Percentiles rank a stretch among this genome's conserved stretches.
Evolutionary conservation across 2,888 invertebrate genomes (phyloP).

Genomic region (Drosophila neonasuta): DNA sequence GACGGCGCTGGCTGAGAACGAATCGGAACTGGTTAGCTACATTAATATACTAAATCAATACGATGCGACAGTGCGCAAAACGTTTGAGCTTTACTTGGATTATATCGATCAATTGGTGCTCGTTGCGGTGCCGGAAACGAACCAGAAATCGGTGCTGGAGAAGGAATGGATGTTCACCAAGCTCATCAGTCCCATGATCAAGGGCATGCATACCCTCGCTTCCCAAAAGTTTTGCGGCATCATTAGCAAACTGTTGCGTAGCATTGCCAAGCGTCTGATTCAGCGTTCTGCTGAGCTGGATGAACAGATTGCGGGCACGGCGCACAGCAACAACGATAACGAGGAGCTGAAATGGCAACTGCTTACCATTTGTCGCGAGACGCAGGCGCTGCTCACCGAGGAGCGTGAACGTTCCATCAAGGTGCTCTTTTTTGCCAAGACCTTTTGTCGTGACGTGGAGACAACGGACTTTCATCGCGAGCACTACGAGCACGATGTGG

Average conservation of each 20-base stretch:
- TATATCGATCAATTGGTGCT: constrained; percentile 93
- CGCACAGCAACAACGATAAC: constrained; percentile 71
- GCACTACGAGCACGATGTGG: constrained; percentile 81
- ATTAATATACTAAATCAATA: constrained; percentile 87
- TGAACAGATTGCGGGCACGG: constrained; percentile 77
- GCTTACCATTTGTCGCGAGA: constrained; percentile 87
- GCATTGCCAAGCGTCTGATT: constrained; percentile 83
- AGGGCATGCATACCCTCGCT: constrained; percentile 88
- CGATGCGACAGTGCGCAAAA: constrained; percentile 89
- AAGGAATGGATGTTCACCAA: constrained; percentile 95
- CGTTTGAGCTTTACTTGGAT: constrained; percentile 92
- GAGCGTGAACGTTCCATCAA: constrained; percentile 91
- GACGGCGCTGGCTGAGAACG: constrained; percentile 84
- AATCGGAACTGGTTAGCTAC: constrained; percentile 83
- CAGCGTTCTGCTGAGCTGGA: constrained; percentile 82
- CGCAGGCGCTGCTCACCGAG: constrained; percentile 90
- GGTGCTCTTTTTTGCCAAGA: constrained; percentile 91
- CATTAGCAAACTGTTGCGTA: constrained; percentile 82
- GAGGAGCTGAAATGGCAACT: constrained; percentile 81
- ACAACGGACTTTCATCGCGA: constrained; percentile 83
- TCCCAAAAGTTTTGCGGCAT: constrained; percentile 89
- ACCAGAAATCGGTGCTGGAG: constrained; percentile 89
- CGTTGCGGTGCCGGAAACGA: constrained; percentile 81
- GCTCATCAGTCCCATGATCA: constrained; percentile 89
- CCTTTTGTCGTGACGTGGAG: constrained; percentile 86